These are phyloP conservation scores for Temnothorax nylanderi DNA, from an alignment of 1,140 invertebrate species.

Conservation along the genomic window DNA sequence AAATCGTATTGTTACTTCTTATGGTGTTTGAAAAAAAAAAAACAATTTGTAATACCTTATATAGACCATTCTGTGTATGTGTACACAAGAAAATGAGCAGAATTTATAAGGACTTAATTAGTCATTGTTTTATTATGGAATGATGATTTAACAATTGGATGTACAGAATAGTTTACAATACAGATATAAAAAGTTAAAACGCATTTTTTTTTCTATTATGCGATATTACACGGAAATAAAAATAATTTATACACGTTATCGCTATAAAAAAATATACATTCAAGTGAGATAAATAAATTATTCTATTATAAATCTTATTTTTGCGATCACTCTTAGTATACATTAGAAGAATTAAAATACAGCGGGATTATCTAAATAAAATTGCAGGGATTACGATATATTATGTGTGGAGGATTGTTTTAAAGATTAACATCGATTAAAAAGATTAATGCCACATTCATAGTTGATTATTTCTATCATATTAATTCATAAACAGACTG, in stretches of 20 bases:
- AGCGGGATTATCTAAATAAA: neutral
- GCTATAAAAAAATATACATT: conserved; percentile 33
- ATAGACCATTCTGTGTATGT: neutral
- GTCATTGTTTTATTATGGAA: conserved; percentile 43
- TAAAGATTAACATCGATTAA: conserved; percentile 37
- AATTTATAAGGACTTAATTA: neutral
- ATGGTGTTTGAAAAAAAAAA: neutral
- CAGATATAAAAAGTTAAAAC: conserved; percentile 17
- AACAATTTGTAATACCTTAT: conserved; percentile 16
- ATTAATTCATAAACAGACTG: conserved; percentile 18
- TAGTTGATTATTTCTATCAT: neutral
- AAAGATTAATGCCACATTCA: conserved; percentile 37
- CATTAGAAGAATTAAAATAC: conserved; percentile 15
- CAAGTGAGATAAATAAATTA: conserved; percentile 50
- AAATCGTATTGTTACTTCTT: neutral
- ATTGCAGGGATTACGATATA: neutral
- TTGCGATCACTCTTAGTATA: neutral
- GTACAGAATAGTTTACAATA: conserved; percentile 31
- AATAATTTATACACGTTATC: conserved; percentile 32
- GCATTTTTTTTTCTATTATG: conserved; percentile 4
- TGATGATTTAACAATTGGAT: conserved; percentile 40
- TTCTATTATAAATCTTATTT: conserved; percentile 34
- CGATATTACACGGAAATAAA: conserved; percentile 31
- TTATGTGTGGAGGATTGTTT: neutral
- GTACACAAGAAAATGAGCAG: neutral